These are phyloP conservation scores for Pyrocephalus nanus DNA, from an alignment of 2,797 vertebrate species.

Conservation along the genomic window DNA sequence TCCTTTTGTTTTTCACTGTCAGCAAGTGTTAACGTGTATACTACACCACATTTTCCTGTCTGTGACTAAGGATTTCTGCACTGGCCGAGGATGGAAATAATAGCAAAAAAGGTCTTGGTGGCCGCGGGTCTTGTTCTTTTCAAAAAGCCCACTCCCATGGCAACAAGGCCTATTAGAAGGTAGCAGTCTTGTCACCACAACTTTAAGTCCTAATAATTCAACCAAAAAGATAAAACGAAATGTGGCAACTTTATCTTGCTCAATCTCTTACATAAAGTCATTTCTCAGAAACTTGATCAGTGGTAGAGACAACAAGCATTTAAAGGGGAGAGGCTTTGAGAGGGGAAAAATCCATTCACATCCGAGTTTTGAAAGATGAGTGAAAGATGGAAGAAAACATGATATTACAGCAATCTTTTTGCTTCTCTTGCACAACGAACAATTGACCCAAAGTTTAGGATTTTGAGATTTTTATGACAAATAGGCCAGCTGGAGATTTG, in stretches of 20 bases:
- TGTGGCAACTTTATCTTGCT: conserved; percentile 80
- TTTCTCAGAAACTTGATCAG: conserved; percentile 84
- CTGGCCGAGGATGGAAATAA: conserved; percentile 52
- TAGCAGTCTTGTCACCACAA: conserved; percentile 80
- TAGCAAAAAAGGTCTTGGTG: conserved; percentile 62
- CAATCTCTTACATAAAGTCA: conserved; percentile 79
- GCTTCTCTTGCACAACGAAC: conserved; percentile 44
- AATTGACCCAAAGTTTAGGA: conserved; percentile 62
- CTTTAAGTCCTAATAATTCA: conserved; percentile 79
- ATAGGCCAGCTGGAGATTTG: background rate
- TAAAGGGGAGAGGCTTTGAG: conserved; percentile 75
- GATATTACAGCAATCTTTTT: conserved; percentile 62
- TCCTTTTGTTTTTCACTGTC: conserved; percentile 69
- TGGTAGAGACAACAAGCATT: conserved; percentile 76
- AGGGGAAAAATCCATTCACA: conserved; percentile 74
- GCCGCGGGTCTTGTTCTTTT: conserved; percentile 68
- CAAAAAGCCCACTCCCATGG: conserved; percentile 72
- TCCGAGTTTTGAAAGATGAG: conserved; percentile 76
- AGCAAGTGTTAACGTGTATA: conserved; percentile 61
- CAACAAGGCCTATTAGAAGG: conserved; percentile 73
- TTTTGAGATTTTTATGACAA: conserved; percentile 54
- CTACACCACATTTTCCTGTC: conserved; percentile 50
- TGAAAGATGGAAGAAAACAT: conserved; percentile 76
- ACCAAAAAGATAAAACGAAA: conserved; percentile 81
- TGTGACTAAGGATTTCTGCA: conserved; percentile 64